Conservation (phyloP, 2,113 vertebrate species). For the Microcebus lehilahytsara region DNA sequence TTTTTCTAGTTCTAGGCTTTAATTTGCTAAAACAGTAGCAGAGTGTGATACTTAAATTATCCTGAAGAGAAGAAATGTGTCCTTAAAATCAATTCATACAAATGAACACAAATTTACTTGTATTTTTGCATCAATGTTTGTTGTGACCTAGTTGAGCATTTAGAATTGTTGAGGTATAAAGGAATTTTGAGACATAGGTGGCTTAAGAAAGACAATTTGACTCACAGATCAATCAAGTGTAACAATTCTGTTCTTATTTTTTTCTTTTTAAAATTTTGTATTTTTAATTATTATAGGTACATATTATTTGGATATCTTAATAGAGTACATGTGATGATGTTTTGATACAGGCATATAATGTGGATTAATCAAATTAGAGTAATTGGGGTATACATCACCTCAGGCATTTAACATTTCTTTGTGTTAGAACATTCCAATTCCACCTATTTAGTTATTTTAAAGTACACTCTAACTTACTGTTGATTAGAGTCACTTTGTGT, state of each 20-base stretch:
- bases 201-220: neutral
- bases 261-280: too few relatives aligned
- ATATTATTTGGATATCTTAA: too few relatives aligned
- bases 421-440: too few relatives aligned
- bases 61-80: neutral
- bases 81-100: neutral
- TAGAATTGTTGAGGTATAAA: neutral
- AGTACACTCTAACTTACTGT: too few relatives aligned
- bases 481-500: too few relatives aligned
- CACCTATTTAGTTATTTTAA: too few relatives aligned
- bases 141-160: neutral
- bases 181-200: neutral
- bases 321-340: too few relatives aligned
- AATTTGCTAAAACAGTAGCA: slow-evolving; percentile 11
- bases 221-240: neutral
- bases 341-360: too few relatives aligned
- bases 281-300: too few relatives aligned
- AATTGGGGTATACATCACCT: too few relatives aligned
- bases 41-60: slow-evolving; percentile 19
- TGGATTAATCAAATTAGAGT: too few relatives aligned
- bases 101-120: neutral
- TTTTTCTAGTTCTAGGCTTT: neutral
- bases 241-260: neutral
- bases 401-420: too few relatives aligned
- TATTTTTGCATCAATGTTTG: neutral